Evolutionary conservation across 2,797 vertebrate species (phyloP), one percentile per base, ranked within the genome.

Genomic region (Notamacropus eugenii): DNA sequence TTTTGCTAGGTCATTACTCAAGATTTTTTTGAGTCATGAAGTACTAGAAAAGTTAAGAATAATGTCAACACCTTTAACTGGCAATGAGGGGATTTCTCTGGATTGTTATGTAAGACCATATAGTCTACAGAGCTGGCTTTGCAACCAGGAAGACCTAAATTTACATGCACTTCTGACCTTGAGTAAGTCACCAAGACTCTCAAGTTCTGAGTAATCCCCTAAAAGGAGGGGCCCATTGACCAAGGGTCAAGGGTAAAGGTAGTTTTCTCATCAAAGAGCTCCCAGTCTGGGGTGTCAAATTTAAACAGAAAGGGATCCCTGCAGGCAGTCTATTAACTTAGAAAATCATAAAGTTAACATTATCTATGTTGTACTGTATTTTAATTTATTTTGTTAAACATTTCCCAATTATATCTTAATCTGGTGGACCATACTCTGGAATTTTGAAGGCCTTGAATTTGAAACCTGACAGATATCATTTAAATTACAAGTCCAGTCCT

Each of bases 21-120:
- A 90, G 50, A 92, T 19, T 94, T 28, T 34, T n/a, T 29, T 90
- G 55, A 93, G 92, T 94, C 90, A 92, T 14, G 59, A 16, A 58
- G 90, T 13, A 13, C n/a, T 13, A 95, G 9, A 90, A 92, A 90
- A 54, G 74, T 56, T 93, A 91, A 59, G 59, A 95, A 50, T 3
- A 24, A n/a, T 92, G 24, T 54, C 24, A 92, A 5, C 1, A 62
- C 24, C 59, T 31, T 95, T 31, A 92, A 58, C 28, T 90, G 29
- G 14, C 93, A 74, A 96, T 94, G 40, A 10, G 94, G 5, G 22
- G 46, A 93, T 92, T 96, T 96, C 91, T 94, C 93, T 96, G 31
- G 92, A 46, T 4, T 54, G 31, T 74, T 40, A 74, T 8, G 2
- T 19, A 40, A 22, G 0, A 40, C 67, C 67, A 22, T 9, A 22